Base-by-base conservation (phyloP, 1,140 invertebrate genomes). In the Matsumurasca onukii region DNA sequence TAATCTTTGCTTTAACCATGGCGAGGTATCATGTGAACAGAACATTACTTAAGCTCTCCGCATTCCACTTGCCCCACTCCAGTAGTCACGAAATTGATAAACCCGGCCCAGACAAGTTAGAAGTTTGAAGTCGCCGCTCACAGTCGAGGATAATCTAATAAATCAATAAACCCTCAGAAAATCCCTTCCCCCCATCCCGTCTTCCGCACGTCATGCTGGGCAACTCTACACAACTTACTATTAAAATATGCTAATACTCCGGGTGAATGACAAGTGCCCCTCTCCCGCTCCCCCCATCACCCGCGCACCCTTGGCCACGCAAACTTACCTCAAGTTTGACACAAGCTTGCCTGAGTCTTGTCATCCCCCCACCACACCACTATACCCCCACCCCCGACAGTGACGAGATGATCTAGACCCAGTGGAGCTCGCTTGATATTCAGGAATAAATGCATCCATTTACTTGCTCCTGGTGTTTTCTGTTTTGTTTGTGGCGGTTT, bases 161-260 rank as follows among this genome's bases (percentile, higher is more conserved):
- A 61, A 61, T 61, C 57, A 61, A 61, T 61, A 61, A 61, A 20
- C 3, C 3, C 57, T 31, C 3, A n/a, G n/a, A n/a, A n/a, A n/a
- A 22, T 27, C 20, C 57, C 24, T 27, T 15, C 30, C 27, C 30
- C 27, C 57, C 57, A 12, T 9, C 25, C 30, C 30, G 9, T 27
- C 57, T 30, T 9, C 25, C 30, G 12, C n/a, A n/a, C n/a, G n/a
- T 22, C 51, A 15, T 22, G 12, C 30, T 24, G 3, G 15, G 30
- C 20, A 61, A 61, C 57, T 61, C 5, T 61, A 27, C 57, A 61
- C 13, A 61, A 61, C 57, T 61, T 61, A 61, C 57, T 61, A 61
- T 61, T 61, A 61, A 61, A 61, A 61, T 61, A 61, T 61, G 57
- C 57, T 61, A 61, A 61, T 61, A 61, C 57, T 27, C 3, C 9